These are phyloP conservation scores for Myotis yumanensis DNA, from an alignment of 2,113 vertebrate species.

Conservation along the genomic window DNA sequence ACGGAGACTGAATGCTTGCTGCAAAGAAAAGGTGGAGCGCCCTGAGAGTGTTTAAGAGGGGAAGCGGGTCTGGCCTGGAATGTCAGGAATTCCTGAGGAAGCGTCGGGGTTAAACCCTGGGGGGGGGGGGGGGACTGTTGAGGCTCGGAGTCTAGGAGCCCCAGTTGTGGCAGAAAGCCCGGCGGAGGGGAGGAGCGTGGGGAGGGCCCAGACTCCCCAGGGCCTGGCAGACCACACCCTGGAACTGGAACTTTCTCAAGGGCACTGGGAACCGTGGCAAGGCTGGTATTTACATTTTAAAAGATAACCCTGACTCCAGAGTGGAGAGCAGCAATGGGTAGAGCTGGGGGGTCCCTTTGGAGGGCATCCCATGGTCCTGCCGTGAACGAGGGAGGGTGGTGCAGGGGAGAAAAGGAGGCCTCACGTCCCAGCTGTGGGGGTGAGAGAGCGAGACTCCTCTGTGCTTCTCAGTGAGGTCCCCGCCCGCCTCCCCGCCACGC, in stretches of 20 bases:
- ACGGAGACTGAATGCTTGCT: not conserved
- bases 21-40: not conserved
- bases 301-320: not conserved
- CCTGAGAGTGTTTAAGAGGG: not conserved
- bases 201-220: not conserved
- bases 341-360: not conserved
- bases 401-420: not conserved
- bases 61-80: not conserved
- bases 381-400: not conserved
- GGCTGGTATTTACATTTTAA: not conserved
- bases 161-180: not conserved
- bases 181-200: not conserved
- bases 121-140: not conserved
- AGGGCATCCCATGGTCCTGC: not conserved
- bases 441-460: not conserved
- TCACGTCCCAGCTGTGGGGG: not conserved
- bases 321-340: not conserved
- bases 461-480: not conserved
- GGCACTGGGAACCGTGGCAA: not conserved
- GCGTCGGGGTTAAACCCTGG: not conserved
- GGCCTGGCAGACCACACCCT: not conserved
- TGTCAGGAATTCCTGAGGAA: not conserved
- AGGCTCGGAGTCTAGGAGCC: not conserved
- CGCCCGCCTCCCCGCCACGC: not conserved
- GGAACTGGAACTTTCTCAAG: not conserved